phyloP scores from a whole-genome alignment of 2,888 invertebrate genomes.

The Xylophagus ater region DNA sequence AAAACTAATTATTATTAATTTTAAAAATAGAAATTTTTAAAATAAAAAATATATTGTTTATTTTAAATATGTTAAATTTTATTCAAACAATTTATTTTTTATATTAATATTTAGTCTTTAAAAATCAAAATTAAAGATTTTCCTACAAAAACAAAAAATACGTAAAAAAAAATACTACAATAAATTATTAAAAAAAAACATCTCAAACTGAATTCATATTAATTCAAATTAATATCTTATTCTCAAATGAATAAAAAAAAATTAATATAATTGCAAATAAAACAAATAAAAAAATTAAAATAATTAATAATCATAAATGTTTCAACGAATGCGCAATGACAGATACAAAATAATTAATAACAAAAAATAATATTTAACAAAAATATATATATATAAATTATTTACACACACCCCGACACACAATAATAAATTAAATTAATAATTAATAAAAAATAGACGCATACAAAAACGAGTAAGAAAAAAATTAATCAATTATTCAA shows the following conservation, averaged over 20 bases:
- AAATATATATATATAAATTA: neutral
- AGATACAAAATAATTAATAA: conserved; percentile 11
- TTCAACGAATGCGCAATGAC: conserved; percentile 17
- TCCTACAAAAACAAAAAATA: too few species aligned
- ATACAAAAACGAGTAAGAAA: conserved; percentile 2
- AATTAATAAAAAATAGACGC: conserved; percentile 3
- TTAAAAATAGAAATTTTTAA: too few species aligned
- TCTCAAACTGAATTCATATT: too few species aligned
- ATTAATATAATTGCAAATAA: conserved; percentile 9
- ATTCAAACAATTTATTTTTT: too few species aligned
- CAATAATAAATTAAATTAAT: neutral
- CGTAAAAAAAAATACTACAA: too few species aligned
- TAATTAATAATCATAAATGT: conserved; percentile 11
- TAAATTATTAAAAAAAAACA: conserved; percentile 1
- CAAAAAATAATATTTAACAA: neutral
- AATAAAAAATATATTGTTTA: too few species aligned
- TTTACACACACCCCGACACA: neutral
- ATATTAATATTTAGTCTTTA: too few species aligned
- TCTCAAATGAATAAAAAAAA: too few species aligned
- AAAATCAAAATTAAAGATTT: too few species aligned
- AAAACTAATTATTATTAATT: too few species aligned
- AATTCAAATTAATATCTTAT: too few species aligned
- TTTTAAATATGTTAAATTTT: too few species aligned
- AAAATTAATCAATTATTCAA: conserved; percentile 1
- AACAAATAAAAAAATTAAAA: conserved; percentile 7